Evolutionary conservation across 2,797 vertebrate genomes (phyloP).

Genomic region (Gallirallus australis): DNA sequence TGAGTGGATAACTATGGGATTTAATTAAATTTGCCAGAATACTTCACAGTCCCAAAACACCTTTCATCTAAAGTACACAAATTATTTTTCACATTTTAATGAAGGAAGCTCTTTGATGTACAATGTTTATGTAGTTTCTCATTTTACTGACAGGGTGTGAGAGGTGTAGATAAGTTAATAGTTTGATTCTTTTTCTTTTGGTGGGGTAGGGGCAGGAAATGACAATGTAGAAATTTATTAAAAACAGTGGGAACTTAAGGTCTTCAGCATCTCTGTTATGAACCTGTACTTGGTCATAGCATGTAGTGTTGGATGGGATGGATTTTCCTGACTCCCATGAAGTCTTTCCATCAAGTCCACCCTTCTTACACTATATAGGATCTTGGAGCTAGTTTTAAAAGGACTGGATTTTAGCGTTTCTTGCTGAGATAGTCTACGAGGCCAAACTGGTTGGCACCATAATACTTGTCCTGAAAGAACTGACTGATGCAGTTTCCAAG

Average conservation of each 20-base stretch:
- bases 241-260: not conserved
- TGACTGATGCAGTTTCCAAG: too few species aligned
- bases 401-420: not conserved
- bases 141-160: conserved; percentile 32
- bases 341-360: not conserved
- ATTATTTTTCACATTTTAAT: conserved; percentile 65
- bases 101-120: conserved; percentile 60
- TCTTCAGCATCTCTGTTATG: not conserved
- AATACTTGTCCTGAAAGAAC: too few species aligned
- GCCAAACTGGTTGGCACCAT: not conserved
- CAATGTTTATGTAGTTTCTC: not conserved
- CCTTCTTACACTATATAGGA: not conserved
- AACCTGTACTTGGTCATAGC: not conserved
- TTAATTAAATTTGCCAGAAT: conserved; percentile 64
- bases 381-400: not conserved
- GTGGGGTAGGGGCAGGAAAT: rapidly evolving
- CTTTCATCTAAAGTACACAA: conserved; percentile 66
- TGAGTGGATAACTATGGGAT: conserved; percentile 2
- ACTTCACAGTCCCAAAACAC: conserved; percentile 49
- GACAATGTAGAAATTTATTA: not conserved
- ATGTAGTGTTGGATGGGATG: not conserved
- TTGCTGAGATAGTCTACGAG: not conserved
- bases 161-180: conserved; percentile 36
- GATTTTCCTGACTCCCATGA: not conserved
- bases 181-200: not conserved